Conservation (phyloP, 2,113 vertebrate genomes). For the Perognathus longimembris region DNA sequence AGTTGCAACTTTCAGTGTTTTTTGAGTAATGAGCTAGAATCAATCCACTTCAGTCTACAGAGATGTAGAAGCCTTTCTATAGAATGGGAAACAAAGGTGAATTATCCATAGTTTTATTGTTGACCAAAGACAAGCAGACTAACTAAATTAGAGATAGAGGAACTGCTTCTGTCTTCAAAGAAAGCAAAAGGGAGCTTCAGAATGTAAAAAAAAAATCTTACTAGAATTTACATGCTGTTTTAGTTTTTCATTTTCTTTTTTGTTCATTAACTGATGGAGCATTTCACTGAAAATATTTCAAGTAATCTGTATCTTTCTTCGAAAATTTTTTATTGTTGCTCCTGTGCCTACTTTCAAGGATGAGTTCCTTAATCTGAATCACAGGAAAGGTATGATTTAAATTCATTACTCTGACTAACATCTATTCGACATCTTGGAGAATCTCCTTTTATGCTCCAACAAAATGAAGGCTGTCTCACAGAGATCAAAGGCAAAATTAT, state of each 20-base stretch:
- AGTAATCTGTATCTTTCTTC: not conserved
- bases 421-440: not conserved
- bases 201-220: not conserved
- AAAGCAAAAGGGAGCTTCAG: not conserved
- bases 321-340: not conserved
- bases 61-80: not conserved
- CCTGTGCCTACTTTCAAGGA: not conserved
- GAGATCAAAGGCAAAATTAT: not conserved
- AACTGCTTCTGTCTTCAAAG: not conserved
- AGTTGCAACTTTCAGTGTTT: not conserved
- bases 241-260: not conserved
- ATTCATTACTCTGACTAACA: not conserved
- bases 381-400: not conserved
- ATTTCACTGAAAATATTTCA: constrained; percentile 25
- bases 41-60: not conserved
- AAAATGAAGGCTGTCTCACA: not conserved
- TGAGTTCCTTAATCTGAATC: not conserved
- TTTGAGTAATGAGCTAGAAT: not conserved
- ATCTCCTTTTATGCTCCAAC: not conserved
- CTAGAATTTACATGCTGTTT: not conserved
- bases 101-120: not conserved
- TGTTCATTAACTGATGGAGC: not conserved
- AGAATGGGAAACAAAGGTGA: not conserved
- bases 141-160: not conserved
- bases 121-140: not conserved